Evolutionary conservation across 1,140 invertebrate species (phyloP).

Genomic region (Trypoxylus dichotomus): DNA sequence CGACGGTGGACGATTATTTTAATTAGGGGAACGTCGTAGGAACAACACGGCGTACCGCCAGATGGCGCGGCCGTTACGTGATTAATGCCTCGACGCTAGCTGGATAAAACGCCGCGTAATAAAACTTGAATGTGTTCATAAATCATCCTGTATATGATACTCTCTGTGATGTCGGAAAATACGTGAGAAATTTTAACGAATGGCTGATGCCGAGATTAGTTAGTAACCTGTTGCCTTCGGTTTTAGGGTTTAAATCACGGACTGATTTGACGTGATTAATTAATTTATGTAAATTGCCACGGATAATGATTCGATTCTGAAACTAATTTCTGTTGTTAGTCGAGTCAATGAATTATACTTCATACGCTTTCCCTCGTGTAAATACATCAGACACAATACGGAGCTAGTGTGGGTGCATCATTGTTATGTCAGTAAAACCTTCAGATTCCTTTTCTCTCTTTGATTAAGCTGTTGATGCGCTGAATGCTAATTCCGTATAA

Average conservation of each 20-base stretch:
- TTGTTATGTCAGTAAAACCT: too few species aligned
- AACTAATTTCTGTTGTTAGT: background rate
- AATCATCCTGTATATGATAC: constrained; percentile 3
- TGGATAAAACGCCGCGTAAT: background rate
- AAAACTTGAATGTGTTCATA: background rate
- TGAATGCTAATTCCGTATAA: too few species aligned
- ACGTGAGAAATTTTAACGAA: constrained; percentile 3
- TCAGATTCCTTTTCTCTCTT: too few species aligned
- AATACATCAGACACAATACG: background rate
- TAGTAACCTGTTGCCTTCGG: constrained; percentile 1
- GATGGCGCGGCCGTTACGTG: background rate
- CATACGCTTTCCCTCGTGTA: background rate
- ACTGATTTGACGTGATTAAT: constrained; percentile 2
- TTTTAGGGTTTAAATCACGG: background rate
- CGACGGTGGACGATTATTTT: background rate
- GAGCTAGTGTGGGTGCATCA: too few species aligned
- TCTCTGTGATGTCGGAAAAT: background rate
- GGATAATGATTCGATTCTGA: background rate
- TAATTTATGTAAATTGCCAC: background rate
- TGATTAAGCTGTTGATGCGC: too few species aligned
- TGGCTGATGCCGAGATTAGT: background rate
- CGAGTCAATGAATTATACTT: background rate
- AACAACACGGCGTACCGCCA: background rate
- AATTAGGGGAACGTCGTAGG: background rate
- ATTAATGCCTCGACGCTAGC: background rate